Percentiles rank a stretch among this genome's conserved stretches.
Conservation (phyloP, 2,113 vertebrate genomes). For the Collichthys lucidus region DNA sequence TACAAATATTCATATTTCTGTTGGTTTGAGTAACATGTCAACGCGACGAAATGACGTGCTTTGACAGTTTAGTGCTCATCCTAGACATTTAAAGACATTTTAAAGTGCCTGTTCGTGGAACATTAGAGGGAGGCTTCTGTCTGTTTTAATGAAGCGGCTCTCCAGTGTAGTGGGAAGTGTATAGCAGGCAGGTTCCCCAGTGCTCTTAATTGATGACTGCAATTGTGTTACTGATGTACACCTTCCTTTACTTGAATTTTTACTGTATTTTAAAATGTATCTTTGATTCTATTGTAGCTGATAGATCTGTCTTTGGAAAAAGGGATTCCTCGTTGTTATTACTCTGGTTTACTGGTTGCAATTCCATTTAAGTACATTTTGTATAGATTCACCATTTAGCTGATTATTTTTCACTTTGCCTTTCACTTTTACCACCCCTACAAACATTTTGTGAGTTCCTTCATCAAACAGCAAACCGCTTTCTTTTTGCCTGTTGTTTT, state of each 20-base stretch:
- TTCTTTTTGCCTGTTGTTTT: slow-evolving; percentile 76
- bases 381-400: slow-evolving; percentile 59
- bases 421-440: slow-evolving; percentile 57
- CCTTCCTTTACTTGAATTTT: slow-evolving; percentile 80
- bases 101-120: slow-evolving; percentile 57
- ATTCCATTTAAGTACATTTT: slow-evolving; percentile 65
- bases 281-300: slow-evolving; percentile 60
- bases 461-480: slow-evolving; percentile 53
- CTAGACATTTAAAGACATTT: slow-evolving; percentile 40
- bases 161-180: slow-evolving; percentile 13
- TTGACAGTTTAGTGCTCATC: slow-evolving; percentile 24
- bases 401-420: slow-evolving; percentile 48
- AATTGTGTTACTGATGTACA: slow-evolving; percentile 77
- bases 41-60: slow-evolving; percentile 30
- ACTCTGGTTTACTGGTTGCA: slow-evolving; percentile 57
- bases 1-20: slow-evolving; percentile 28
- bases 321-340: slow-evolving; percentile 58
- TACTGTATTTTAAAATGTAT: slow-evolving; percentile 61
- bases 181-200: slow-evolving; percentile 31
- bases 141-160: slow-evolving; percentile 38
- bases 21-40: slow-evolving; percentile 32
- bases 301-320: slow-evolving; percentile 71
- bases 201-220: slow-evolving; percentile 78
- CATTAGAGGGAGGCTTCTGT: slow-evolving; percentile 12
- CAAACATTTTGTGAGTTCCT: slow-evolving; percentile 49